Base-by-base conservation (phyloP, 1,140 invertebrate genomes). In the Apolygus lucorum region DNA sequence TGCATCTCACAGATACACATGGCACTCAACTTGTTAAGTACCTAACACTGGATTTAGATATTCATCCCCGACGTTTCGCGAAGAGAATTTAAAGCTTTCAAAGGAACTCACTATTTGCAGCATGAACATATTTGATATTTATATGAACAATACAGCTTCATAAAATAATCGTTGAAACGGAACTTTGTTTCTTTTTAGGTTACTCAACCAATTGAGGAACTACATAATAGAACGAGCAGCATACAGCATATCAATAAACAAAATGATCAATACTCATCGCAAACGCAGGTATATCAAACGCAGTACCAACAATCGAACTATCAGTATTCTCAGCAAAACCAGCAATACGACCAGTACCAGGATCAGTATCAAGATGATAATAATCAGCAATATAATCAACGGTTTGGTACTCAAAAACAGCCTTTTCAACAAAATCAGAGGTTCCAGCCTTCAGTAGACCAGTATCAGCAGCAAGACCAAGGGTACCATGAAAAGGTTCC, bases 261-360 rank as follows among this genome's bases (percentile, higher is more conserved):
- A 70, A 71, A 67, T 22, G 69, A 72, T 25, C 65, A 63, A 22
- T 34, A 1, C 21, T 63, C 14, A 34, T 72, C 54, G 68, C 70
- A 28, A 68, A 70, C 71, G 67, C 72, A 63, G 76, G 75, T 69
- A 74, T 77, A 28, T 73, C 75, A 28, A 71, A 73, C 2, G 65
- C 72, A 2, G 59, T 76, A 21, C 73, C 75, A 67, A 72, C 72
- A 67, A 77, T 79, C 25, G 76, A 77, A 54, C 74, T 78, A 24
- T 76, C 76, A 72, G 76, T 66, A 66, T 28, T 71, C 72, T 22
- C 73, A 54, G 70, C 75, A 70, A 76, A 68, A 70, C 71, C 1
- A 78, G 78, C 72, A 77, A 76, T 68, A 76, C 78, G 62, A 77
- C 77, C 69, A 74, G 72, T 13, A 42, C 65, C 49, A 78, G 76